Conservation (phyloP, 2,113 vertebrate genomes). For the Mohoua ochrocephala region DNA sequence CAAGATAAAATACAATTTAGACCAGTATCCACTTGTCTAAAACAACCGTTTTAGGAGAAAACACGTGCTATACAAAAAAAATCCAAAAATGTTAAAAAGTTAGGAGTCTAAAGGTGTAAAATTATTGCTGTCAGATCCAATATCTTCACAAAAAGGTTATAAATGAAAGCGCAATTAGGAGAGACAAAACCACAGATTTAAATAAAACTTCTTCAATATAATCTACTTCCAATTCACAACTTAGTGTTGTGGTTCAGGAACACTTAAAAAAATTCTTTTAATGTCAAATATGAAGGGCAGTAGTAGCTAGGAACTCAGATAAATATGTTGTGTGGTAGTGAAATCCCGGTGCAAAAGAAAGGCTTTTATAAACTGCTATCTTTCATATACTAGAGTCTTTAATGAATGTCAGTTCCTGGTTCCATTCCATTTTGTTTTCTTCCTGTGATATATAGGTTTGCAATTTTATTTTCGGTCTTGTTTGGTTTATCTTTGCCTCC, state of each 20-base stretch:
- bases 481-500: background rate
- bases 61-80: fast-evolving
- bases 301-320: background rate
- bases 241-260: background rate
- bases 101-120: background rate
- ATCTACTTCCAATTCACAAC: background rate
- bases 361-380: background rate
- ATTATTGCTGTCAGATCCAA: background rate
- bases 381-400: background rate
- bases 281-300: background rate
- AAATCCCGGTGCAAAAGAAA: background rate
- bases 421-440: background rate
- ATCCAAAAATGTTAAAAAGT: background rate
- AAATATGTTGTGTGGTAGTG: background rate
- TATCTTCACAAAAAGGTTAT: background rate
- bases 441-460: background rate
- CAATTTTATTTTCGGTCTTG: background rate
- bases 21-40: background rate
- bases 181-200: background rate
- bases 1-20: background rate
- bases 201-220: background rate
- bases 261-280: background rate
- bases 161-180: background rate
- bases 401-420: background rate
- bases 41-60: background rate